Conservation (phyloP, 2,888 invertebrate species). For the Nymphalis urticae region DNA sequence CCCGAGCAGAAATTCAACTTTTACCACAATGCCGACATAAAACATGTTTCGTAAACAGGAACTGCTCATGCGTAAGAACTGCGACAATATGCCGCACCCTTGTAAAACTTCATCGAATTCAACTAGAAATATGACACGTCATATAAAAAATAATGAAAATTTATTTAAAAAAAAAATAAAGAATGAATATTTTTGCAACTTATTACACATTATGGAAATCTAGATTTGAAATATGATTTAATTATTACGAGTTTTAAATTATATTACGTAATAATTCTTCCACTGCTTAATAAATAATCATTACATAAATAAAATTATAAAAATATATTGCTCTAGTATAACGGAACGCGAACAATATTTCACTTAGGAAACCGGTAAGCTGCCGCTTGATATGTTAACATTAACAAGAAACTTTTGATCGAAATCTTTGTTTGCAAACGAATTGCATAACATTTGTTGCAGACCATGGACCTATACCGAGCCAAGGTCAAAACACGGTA, state of each 20-base stretch:
- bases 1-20: constrained; percentile 74
- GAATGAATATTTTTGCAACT: neutral
- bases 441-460: constrained; percentile 33
- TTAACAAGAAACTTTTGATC: neutral
- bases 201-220: neutral
- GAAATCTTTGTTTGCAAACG: constrained; percentile 24
- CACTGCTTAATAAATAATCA: neutral
- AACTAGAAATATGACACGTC: constrained; percentile 18
- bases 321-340: neutral
- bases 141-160: neutral
- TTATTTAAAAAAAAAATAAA: neutral
- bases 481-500: constrained; percentile 48
- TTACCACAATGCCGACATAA: constrained; percentile 70
- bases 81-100: constrained; percentile 39
- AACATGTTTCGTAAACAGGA: constrained; percentile 76
- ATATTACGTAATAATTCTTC: neutral
- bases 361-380: constrained; percentile 1
- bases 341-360: constrained; percentile 2
- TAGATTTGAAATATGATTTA: neutral
- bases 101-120: constrained; percentile 31
- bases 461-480: constrained; percentile 46
- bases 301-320: neutral
- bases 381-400: neutral
- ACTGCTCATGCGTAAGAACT: constrained; percentile 50
- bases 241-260: no score